A percentile compares a stretch with the other conserved stretches of the same genome.
These are phyloP conservation scores for Micrastur ruficollis DNA, from an alignment of 2,797 vertebrate genomes.

Conservation along the genomic window DNA sequence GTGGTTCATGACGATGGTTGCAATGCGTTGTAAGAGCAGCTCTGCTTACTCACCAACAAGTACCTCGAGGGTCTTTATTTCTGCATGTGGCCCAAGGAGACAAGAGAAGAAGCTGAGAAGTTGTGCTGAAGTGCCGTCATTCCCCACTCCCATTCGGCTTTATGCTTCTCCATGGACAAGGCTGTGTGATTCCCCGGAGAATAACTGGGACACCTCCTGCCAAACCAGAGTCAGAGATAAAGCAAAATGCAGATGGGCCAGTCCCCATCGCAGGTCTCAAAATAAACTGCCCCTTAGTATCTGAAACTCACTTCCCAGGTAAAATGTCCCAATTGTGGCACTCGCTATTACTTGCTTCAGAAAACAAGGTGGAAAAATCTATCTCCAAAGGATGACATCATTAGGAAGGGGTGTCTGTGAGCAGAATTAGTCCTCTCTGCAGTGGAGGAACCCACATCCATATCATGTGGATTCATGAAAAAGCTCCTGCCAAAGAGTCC, in stretches of 20 bases:
- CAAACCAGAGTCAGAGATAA: neutral
- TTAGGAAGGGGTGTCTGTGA: neutral
- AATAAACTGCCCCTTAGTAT: neutral
- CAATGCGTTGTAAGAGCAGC: neutral
- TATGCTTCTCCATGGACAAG: accelerated
- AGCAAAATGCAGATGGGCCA: neutral
- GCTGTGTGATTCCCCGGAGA: neutral
- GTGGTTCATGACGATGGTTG: neutral
- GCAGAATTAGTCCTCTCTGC: neutral
- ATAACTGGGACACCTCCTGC: neutral
- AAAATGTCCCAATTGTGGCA: neutral
- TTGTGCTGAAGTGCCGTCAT: neutral
- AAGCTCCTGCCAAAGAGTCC: neutral
- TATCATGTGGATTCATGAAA: neutral
- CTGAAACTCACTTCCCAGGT: neutral
- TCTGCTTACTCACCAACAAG: neutral
- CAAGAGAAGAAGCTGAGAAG: neutral
- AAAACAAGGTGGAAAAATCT: neutral
- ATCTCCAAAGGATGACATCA: neutral
- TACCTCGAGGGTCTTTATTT: neutral
- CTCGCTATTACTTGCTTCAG: neutral
- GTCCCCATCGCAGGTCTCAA: neutral
- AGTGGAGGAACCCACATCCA: neutral
- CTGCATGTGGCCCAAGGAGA: neutral
- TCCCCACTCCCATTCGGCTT: neutral